Percentiles rank a stretch among this genome's conserved stretches.
These are phyloP conservation scores for Pygmarrhopalites habei DNA, from an alignment of 1,140 invertebrate genomes.

Conservation along the genomic window DNA sequence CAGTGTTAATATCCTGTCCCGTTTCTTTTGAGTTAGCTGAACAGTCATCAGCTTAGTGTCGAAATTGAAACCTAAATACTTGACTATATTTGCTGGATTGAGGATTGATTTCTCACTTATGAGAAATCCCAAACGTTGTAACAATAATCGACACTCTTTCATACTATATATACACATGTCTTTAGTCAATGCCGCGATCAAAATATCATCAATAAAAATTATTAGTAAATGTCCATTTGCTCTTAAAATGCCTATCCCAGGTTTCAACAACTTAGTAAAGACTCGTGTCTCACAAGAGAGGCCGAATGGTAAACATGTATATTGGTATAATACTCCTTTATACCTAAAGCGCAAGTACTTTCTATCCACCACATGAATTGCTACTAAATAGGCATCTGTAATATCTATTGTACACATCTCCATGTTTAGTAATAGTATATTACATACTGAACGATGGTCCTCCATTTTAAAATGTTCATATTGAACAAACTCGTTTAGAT, in stretches of 20 bases:
- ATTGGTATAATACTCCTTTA: slow-evolving; percentile 7
- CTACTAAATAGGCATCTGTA: slow-evolving; percentile 3
- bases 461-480: slow-evolving; percentile 31
- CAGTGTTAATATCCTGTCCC: neutral
- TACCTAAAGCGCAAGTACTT: slow-evolving; percentile 17
- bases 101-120: slow-evolving; percentile 1
- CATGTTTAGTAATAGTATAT: slow-evolving; percentile 5
- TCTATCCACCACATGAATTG: neutral
- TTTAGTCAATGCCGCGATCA: neutral
- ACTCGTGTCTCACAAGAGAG: neutral
- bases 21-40: slow-evolving; percentile 1
- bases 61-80: slow-evolving; percentile 22
- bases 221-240: neutral
- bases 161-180: neutral
- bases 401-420: slow-evolving; percentile 5
- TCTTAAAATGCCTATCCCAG: neutral
- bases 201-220: too few species aligned
- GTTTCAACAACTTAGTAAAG: slow-evolving; percentile 19
- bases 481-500: slow-evolving; percentile 10
- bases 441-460: neutral
- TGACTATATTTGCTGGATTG: neutral
- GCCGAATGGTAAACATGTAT: slow-evolving; percentile 16
- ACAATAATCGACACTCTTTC: neutral
- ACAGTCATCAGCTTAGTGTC: neutral
- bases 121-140: neutral